Percentiles rank a stretch among this genome's conserved stretches.
These are phyloP conservation scores for Nomia melanderi DNA, from an alignment of 1,140 invertebrate genomes.

Conservation along the genomic window DNA sequence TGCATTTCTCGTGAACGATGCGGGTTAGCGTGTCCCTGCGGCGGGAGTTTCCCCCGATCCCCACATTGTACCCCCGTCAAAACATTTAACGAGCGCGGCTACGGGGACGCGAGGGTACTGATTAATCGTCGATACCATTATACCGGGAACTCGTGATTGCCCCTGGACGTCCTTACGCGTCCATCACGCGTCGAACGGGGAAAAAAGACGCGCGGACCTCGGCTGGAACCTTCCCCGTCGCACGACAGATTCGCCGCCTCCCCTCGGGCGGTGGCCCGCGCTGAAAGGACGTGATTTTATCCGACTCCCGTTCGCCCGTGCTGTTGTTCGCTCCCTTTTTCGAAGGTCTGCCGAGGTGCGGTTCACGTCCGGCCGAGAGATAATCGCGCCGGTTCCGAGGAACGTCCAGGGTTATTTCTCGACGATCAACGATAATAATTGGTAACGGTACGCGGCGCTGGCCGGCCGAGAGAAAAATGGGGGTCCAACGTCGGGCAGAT, in stretches of 20 bases:
- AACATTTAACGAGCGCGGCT: not conserved
- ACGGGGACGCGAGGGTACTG: not conserved
- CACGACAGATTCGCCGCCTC: not conserved
- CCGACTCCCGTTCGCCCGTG: conserved; percentile 24
- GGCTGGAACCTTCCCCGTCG: not conserved
- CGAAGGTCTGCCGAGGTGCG: conserved; percentile 15
- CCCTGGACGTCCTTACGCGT: not conserved
- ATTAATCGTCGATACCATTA: conserved; percentile 8
- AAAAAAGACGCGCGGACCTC: not conserved
- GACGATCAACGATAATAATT: conserved; percentile 61
- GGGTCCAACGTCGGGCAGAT: conserved; percentile 15
- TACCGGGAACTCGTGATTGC: not conserved
- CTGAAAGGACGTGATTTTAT: conserved; percentile 51
- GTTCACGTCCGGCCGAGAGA: conserved; percentile 42
- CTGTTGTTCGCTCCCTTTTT: conserved; percentile 46
- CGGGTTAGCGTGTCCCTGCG: conserved; percentile 24
- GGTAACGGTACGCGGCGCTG: conserved; percentile 49
- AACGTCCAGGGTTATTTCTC: conserved; percentile 45
- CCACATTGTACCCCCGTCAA: not conserved
- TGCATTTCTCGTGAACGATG: not conserved
- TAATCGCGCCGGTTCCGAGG: conserved; percentile 45
- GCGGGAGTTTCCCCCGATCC: not conserved
- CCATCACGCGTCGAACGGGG: conserved; percentile 17
- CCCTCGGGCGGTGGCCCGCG: not conserved
- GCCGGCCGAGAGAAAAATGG: conserved; percentile 47